phyloP scores from a whole-genome alignment of 2,797 vertebrate genomes.

The Danio choprae region DNA sequence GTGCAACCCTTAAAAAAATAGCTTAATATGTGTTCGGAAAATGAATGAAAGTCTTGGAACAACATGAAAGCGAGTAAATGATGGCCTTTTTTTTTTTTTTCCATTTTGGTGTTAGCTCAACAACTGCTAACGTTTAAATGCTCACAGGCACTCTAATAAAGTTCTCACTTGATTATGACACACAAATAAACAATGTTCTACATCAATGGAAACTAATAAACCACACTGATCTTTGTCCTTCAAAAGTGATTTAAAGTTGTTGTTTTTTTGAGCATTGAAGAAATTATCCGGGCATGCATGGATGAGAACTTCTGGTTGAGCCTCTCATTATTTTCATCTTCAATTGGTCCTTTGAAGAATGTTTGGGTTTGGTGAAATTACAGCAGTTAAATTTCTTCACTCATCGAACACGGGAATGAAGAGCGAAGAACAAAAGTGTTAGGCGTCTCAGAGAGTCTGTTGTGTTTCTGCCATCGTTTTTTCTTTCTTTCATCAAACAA shows the following conservation, averaged over 20 bases:
- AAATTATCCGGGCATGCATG: slow-evolving; percentile 40
- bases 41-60: too few species aligned
- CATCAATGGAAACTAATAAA: slow-evolving; percentile 26
- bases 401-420: neutral
- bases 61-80: too few species aligned
- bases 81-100: too few species aligned
- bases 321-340: slow-evolving; percentile 36
- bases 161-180: slow-evolving; percentile 30
- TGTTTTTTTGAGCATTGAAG: slow-evolving; percentile 2
- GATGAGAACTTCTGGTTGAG: neutral
- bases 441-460: neutral
- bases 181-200: slow-evolving; percentile 35
- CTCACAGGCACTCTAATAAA: neutral
- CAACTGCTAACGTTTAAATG: slow-evolving; percentile 13
- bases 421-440: neutral
- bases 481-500: neutral
- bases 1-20: too few species aligned
- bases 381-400: slow-evolving; percentile 33
- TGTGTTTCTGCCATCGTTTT: neutral
- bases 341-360: slow-evolving; percentile 38
- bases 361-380: slow-evolving; percentile 36
- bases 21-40: too few species aligned
- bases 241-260: neutral
- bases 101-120: neutral
- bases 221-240: neutral